These are phyloP conservation scores for Labroides dimidiatus DNA, from an alignment of 2,797 vertebrate species.

Conservation along the genomic window DNA sequence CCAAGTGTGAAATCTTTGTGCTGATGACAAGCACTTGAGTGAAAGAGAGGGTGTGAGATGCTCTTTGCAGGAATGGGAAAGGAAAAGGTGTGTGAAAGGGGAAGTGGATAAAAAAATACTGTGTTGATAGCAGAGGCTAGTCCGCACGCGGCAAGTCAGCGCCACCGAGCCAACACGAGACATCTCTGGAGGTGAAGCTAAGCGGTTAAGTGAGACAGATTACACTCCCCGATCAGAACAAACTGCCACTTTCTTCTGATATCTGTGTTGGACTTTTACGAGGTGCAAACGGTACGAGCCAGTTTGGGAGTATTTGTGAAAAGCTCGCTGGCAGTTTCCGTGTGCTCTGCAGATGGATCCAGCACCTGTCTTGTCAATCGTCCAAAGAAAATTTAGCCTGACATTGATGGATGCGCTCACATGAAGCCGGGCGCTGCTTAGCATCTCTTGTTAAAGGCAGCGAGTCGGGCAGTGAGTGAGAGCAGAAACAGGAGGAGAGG, in stretches of 20 bases:
- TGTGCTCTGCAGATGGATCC: slow-evolving; percentile 27
- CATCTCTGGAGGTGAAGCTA: slow-evolving; percentile 58
- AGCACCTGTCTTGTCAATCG: slow-evolving; percentile 67
- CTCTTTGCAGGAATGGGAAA: slow-evolving; percentile 36
- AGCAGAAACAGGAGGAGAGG: slow-evolving; percentile 67
- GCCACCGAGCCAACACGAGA: slow-evolving; percentile 39
- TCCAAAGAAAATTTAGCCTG: slow-evolving; percentile 54
- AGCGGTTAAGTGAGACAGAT: slow-evolving; percentile 60
- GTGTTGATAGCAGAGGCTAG: slow-evolving; percentile 50
- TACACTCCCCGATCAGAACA: slow-evolving; percentile 46
- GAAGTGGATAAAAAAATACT: slow-evolving; percentile 35
- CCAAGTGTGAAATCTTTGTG: slow-evolving; percentile 39
- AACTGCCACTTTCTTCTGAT: slow-evolving; percentile 62
- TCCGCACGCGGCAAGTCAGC: slow-evolving; percentile 40
- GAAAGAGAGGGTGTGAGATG: slow-evolving; percentile 33
- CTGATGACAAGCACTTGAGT: slow-evolving; percentile 41
- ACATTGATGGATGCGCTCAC: slow-evolving; percentile 71
- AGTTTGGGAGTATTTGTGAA: slow-evolving; percentile 31
- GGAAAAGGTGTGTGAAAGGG: slow-evolving; percentile 45
- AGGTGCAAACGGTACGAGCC: slow-evolving; percentile 47
- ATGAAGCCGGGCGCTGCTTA: slow-evolving; percentile 52
- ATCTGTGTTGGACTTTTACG: slow-evolving; percentile 50
- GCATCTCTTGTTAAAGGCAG: slow-evolving; percentile 54
- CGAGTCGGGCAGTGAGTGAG: slow-evolving; percentile 45
- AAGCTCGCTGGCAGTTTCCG: slow-evolving; percentile 12